These are phyloP conservation scores for Gastrophryne carolinensis DNA, from an alignment of 2,797 vertebrate species.

Conservation along the genomic window DNA sequence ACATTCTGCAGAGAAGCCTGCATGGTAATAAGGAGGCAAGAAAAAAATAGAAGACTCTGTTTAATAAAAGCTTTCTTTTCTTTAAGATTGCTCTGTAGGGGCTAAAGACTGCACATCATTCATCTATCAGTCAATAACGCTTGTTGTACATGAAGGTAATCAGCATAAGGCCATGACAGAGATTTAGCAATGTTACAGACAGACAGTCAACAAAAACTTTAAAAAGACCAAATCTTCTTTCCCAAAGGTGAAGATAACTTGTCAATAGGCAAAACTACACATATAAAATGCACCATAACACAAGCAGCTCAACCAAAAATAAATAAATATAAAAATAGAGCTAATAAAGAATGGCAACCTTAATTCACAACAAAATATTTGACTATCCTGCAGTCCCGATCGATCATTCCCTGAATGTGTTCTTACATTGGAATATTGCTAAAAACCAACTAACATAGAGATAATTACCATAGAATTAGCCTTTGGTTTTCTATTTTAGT, in stretches of 20 bases:
- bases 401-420: no score
- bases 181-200: conserved; percentile 82
- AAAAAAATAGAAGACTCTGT: conserved; percentile 56
- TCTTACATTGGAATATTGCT: no score
- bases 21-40: conserved; percentile 44
- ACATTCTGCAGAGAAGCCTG: conserved; percentile 99
- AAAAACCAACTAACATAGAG: no score
- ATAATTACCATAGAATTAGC: no score
- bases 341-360: no score
- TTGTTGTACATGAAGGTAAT: conserved; percentile 96
- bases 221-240: conserved; percentile 57
- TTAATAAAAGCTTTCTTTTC: conserved; percentile 60
- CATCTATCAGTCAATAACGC: conserved; percentile 91
- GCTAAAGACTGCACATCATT: conserved; percentile 77
- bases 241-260: conserved; percentile 49
- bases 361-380: no score
- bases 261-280: conserved; percentile 52
- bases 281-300: not conserved
- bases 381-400: no score
- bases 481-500: no score
- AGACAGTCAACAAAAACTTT: conserved; percentile 72
- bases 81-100: conserved; percentile 62
- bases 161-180: conserved; percentile 85
- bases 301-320: not conserved
- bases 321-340: no score